phyloP scores from a whole-genome alignment of 2,797 vertebrate species.

The Bradypodion ventrale region DNA sequence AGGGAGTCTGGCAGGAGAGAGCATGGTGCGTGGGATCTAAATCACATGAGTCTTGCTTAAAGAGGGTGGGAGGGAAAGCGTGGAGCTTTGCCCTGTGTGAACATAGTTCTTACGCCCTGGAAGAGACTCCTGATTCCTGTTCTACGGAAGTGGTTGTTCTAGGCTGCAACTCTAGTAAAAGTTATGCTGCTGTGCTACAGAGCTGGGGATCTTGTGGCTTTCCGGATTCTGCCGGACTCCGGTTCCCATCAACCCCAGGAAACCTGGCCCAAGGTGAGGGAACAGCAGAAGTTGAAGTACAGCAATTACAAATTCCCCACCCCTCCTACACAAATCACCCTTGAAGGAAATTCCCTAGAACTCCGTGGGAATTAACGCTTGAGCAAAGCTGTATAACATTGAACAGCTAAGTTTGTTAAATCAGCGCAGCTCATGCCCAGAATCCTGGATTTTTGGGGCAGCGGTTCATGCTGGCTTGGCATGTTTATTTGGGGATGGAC shows the following conservation, averaged over 20 bases:
- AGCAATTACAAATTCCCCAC: neutral
- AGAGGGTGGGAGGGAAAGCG: neutral
- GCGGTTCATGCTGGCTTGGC: neutral
- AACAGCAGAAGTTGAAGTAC: neutral
- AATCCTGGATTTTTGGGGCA: neutral
- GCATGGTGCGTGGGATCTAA: neutral
- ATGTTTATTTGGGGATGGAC: neutral
- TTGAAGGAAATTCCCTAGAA: neutral
- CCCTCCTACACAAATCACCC: neutral
- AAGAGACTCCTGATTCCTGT: neutral
- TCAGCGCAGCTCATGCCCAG: neutral
- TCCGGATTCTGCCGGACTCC: too few species aligned
- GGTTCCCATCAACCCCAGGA: too few species aligned
- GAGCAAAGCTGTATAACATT: neutral
- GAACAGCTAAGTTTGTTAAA: neutral
- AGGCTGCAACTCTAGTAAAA: too few species aligned
- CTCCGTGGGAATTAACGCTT: neutral
- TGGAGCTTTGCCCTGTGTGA: neutral
- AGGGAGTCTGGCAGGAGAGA: neutral
- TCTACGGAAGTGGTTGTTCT: neutral
- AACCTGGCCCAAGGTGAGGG: neutral
- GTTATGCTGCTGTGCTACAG: neutral
- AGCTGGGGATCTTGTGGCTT: too few species aligned
- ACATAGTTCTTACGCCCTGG: neutral
- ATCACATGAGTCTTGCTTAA: neutral